Percentiles rank a stretch among this genome's conserved stretches.
Conservation (phyloP, 2,797 vertebrate species). For the Fistularia tabacaria region DNA sequence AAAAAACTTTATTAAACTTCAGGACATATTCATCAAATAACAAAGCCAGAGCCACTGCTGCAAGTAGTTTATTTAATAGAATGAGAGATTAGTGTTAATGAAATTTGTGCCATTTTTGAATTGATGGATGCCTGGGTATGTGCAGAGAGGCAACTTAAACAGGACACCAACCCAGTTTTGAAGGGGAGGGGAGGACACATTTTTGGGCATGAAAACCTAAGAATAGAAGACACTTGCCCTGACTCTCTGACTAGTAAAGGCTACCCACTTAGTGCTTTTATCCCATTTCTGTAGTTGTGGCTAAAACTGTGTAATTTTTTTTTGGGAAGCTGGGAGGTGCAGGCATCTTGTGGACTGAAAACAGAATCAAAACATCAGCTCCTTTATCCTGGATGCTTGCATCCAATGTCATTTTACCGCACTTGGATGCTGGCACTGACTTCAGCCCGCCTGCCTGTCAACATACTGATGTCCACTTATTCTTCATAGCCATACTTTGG, state of each 20-base stretch:
- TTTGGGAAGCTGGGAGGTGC: constrained; percentile 3
- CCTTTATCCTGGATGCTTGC: too few relatives aligned
- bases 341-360: too few relatives aligned
- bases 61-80: constrained; percentile 33
- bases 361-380: too few relatives aligned
- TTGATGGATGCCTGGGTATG: constrained; percentile 37
- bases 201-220: constrained; percentile 57
- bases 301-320: constrained; percentile 4
- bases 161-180: constrained; percentile 65
- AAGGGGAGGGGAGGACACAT: constrained; percentile 29
- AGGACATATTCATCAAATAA: constrained; percentile 9
- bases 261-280: constrained; percentile 15
- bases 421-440: too few relatives aligned
- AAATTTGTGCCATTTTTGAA: constrained; percentile 24
- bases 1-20: constrained; percentile 28
- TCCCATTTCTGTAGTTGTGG: too few relatives aligned
- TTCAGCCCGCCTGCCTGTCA: too few relatives aligned
- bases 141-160: constrained; percentile 38
- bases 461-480: too few relatives aligned
- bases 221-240: constrained; percentile 52
- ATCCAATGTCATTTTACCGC: too few relatives aligned
- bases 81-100: constrained; percentile 34
- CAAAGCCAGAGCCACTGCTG: constrained; percentile 4
- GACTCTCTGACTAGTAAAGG: constrained; percentile 40
- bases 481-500: too few relatives aligned